Base-by-base conservation (phyloP, 2,797 vertebrate genomes). In the Pelobates cultripes region DNA sequence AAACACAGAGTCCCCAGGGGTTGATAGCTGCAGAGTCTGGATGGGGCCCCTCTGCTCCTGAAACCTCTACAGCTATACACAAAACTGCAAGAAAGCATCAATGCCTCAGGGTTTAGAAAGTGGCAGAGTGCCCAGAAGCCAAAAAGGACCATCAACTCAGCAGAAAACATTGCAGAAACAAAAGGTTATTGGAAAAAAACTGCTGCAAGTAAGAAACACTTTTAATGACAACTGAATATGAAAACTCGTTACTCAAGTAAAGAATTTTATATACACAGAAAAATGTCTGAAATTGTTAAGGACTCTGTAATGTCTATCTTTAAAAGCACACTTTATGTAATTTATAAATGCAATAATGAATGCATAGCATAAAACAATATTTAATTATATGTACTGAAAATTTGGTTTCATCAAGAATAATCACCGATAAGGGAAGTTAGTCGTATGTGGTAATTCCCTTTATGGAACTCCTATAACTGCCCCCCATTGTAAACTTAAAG, bases 101-200 rank as follows among this genome's bases (percentile, higher is more conserved):
- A 17, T 83, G 81, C 75, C 76, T 83, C 43, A 12, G 75, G 76
- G 75, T 74, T 78, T 74, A 69, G 53, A 78, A 83, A 78, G 70
- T 83, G 81, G 81, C 81, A 83, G 44, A 17, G 64, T 51, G 81
- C 75, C 81, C 81, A 83, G 81, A 83, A 83, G 81, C 81, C 70
- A 78, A 72, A 68, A 83, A 83, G 78, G 63, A 70, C 47, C 63
- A 78, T 68, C 70, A 73, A 74, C 75, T 83, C 75, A 83, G 81
- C 81, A 78, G 53, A 83, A 83, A 78, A 83, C 43, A 12, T 47
- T 43, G 63, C 64, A 61, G 64, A 83, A 83, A 82, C 75, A 83
- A 28, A 83, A 78, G 75, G 81, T 73, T 83, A 73, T 78, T 76
- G 68, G 41, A 9, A 69, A 70, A 78, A 45, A 51, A 78, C 75